These are phyloP conservation scores for Danio albolineatus DNA, from an alignment of 2,797 vertebrate species.

Conservation along the genomic window DNA sequence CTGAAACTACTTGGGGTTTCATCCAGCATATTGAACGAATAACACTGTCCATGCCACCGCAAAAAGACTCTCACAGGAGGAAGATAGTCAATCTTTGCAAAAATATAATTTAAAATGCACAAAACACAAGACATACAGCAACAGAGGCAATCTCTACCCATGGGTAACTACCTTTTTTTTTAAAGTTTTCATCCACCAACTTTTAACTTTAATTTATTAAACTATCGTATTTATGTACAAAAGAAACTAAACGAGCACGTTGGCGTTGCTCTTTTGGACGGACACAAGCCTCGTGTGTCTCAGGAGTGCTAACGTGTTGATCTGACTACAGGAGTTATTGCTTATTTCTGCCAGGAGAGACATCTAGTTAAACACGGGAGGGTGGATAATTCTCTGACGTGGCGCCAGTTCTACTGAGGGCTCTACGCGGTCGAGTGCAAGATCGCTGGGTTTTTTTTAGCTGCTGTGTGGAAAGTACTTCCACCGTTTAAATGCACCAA, in stretches of 20 bases:
- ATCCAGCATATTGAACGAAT: constrained; percentile 67
- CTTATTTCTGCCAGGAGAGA: constrained; percentile 79
- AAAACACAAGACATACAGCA: constrained; percentile 81
- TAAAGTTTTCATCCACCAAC: constrained; percentile 36
- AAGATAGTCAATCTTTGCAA: constrained; percentile 67
- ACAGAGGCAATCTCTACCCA: constrained; percentile 77
- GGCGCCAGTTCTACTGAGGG: constrained; percentile 71
- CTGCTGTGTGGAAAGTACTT: constrained; percentile 66
- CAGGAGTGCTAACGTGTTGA: constrained; percentile 37
- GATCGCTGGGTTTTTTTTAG: constrained; percentile 71
- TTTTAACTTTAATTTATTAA: constrained; percentile 74
- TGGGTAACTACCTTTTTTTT: constrained; percentile 68
- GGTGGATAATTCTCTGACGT: constrained; percentile 56
- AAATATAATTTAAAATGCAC: constrained; percentile 78
- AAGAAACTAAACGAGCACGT: constrained; percentile 58
- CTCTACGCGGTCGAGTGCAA: constrained; percentile 75
- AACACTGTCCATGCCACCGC: constrained; percentile 70
- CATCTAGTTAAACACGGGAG: constrained; percentile 66
- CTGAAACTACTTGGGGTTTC: constrained; percentile 62
- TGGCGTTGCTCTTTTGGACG: constrained; percentile 71
- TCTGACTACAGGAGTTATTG: constrained; percentile 75
- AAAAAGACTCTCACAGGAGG: constrained; percentile 63
- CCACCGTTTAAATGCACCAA: constrained; percentile 57
- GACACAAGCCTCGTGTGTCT: constrained; percentile 62
- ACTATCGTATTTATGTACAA: constrained; percentile 80